phyloP scores from a whole-genome alignment of 2,888 invertebrate species.

The Andrena chrysosceles region DNA sequence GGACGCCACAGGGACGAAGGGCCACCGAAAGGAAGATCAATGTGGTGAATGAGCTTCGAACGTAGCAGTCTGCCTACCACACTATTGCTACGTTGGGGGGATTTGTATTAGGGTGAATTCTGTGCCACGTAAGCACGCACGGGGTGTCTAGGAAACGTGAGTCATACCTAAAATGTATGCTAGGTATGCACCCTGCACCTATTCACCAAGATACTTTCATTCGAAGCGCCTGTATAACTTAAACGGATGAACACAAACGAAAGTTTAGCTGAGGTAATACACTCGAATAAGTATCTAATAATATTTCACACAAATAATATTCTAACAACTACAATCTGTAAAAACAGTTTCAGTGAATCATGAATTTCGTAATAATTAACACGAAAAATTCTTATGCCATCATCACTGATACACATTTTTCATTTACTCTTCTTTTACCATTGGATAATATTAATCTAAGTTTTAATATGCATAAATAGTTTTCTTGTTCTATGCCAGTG shows the following conservation, averaged over 20 bases:
- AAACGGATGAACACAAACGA: background rate
- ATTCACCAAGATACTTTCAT: conserved; percentile 18
- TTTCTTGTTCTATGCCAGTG: too few species aligned
- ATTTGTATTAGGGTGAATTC: conserved; percentile 77
- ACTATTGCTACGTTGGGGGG: conserved; percentile 75
- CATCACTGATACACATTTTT: too few species aligned
- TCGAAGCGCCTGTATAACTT: conserved; percentile 28
- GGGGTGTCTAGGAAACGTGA: conserved; percentile 65
- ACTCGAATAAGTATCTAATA: too few species aligned
- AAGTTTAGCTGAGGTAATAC: background rate
- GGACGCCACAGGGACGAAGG: conserved; percentile 69
- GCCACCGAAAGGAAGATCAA: conserved; percentile 82
- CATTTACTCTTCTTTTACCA: too few species aligned
- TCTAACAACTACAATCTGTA: too few species aligned
- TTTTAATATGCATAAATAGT: too few species aligned
- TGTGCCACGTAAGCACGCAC: conserved; percentile 77
- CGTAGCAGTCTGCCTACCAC: conserved; percentile 74
- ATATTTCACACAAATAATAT: too few species aligned
- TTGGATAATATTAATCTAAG: too few species aligned
- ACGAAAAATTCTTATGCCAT: too few species aligned
- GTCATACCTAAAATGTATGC: conserved; percentile 50
- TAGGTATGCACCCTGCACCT: conserved; percentile 5
- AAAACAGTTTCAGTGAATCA: too few species aligned
- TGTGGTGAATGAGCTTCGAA: conserved; percentile 80
- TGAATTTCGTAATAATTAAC: too few species aligned